Conservation (phyloP, 2,888 invertebrate species). For the Napeogenes sylphis region DNA sequence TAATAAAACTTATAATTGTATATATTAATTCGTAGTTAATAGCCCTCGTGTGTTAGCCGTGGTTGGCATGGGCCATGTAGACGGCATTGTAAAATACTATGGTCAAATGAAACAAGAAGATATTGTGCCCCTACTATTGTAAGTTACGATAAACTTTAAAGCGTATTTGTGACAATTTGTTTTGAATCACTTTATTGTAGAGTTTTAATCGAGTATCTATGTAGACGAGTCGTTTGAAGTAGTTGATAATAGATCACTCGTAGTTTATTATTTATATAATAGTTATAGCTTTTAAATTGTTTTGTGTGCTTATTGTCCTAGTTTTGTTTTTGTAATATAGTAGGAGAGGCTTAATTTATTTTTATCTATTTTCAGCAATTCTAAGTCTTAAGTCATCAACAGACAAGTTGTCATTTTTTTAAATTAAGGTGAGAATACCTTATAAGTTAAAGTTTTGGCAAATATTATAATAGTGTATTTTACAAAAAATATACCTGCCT, state of each 20-base stretch:
- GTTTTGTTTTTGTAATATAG: too few relatives aligned
- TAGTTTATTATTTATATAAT: too few relatives aligned
- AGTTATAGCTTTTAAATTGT: not conserved
- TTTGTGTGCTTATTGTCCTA: not conserved
- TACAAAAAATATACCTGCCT: too few relatives aligned
- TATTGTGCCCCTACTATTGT: slow-evolving; percentile 66
- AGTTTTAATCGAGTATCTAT: too few relatives aligned
- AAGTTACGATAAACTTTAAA: slow-evolving; percentile 36
- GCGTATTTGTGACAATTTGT: too few relatives aligned
- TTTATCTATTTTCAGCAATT: slow-evolving; percentile 47
- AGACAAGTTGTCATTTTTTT: slow-evolving; percentile 24
- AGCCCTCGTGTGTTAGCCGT: slow-evolving; percentile 91
- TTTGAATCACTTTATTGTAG: too few relatives aligned
- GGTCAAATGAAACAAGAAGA: slow-evolving; percentile 68
- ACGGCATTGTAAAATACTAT: slow-evolving; percentile 84
- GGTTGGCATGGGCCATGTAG: slow-evolving; percentile 97
- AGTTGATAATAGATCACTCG: too few relatives aligned
- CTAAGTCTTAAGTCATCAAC: slow-evolving; percentile 35
- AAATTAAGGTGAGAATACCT: slow-evolving; percentile 28
- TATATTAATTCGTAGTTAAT: slow-evolving; percentile 45
- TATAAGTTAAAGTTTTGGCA: slow-evolving; percentile 7
- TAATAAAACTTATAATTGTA: not conserved
- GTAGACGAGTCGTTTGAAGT: too few relatives aligned
- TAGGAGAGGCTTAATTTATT: slow-evolving; percentile 22
- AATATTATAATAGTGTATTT: too few relatives aligned